These are phyloP conservation scores for Potamilus streckersoni DNA, from an alignment of 1,140 invertebrate genomes.

Conservation along the genomic window DNA sequence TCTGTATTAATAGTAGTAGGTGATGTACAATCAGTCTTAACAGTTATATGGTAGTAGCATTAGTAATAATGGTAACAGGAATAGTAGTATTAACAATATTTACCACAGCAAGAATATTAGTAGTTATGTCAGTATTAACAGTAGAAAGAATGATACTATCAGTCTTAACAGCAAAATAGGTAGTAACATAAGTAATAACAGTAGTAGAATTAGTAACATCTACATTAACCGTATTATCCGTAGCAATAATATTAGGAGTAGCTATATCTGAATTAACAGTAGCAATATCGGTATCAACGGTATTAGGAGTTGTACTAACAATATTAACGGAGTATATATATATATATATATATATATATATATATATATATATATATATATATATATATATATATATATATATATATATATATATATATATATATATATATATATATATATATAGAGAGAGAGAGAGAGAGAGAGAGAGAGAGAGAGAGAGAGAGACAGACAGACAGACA, in stretches of 20 bases:
- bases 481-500: too few species aligned
- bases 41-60: neutral
- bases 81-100: neutral
- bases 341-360: too few species aligned
- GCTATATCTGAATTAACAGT: constrained; percentile 11
- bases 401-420: too few species aligned
- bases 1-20: too few species aligned
- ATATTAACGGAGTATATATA: too few species aligned
- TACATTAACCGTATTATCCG: constrained; percentile 19
- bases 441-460: too few species aligned
- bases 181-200: constrained; percentile 5
- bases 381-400: too few species aligned
- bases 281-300: constrained; percentile 7
- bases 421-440: too few species aligned
- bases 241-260: constrained; percentile 14
- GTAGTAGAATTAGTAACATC: constrained; percentile 20
- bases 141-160: neutral
- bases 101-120: neutral
- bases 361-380: too few species aligned
- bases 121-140: neutral
- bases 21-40: too few species aligned
- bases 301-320: constrained; percentile 16
- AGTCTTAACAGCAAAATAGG: neutral
- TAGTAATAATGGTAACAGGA: constrained; percentile 15
- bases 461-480: too few species aligned